Conservation (phyloP, 2,797 vertebrate genomes). For the Pangasius mekongensis region DNA sequence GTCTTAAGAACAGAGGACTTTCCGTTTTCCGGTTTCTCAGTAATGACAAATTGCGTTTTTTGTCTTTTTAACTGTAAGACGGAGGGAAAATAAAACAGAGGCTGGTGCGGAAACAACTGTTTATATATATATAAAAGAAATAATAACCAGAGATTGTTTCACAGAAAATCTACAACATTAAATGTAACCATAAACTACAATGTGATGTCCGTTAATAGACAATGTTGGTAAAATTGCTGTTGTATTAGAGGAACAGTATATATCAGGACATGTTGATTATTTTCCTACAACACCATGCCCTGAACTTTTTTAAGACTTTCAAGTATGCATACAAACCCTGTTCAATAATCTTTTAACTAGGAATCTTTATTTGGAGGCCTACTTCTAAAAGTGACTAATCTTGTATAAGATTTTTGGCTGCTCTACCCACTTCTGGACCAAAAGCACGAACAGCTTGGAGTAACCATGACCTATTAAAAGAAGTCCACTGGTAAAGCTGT, state of each 20-base stretch:
- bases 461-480: neutral
- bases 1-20: neutral
- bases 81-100: neutral
- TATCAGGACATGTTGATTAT: neutral
- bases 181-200: neutral
- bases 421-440: neutral
- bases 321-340: neutral
- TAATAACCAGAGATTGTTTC: neutral
- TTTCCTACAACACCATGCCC: neutral
- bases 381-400: neutral
- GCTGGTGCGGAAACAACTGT: neutral
- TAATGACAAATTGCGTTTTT: neutral
- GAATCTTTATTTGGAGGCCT: neutral
- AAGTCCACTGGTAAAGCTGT: slow-evolving; percentile 4
- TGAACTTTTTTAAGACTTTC: neutral
- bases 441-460: neutral
- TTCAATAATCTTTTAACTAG: neutral
- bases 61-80: neutral
- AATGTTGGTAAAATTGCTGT: neutral
- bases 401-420: neutral
- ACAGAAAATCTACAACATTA: neutral
- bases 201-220: neutral
- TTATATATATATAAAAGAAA: neutral
- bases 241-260: too few relatives aligned
- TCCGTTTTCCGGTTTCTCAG: neutral